Evolutionary conservation across 2,888 invertebrate species (phyloP).

Genomic region (Callimorpha dominula): DNA sequence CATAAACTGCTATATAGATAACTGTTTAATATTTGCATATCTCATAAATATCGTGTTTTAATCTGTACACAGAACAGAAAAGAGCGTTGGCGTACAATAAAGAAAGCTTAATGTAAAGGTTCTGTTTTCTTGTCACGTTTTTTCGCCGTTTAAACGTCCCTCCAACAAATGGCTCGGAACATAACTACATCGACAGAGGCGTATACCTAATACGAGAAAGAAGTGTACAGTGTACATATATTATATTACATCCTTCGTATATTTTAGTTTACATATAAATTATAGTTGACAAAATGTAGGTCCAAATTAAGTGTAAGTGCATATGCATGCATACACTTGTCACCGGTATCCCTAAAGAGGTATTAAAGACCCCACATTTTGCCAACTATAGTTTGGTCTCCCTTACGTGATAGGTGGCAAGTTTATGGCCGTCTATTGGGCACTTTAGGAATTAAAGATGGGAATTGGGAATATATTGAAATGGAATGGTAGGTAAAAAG

Average conservation of each 20-base stretch:
- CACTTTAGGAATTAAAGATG: no score
- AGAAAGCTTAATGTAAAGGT: conserved; percentile 76
- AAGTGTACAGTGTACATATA: conserved; percentile 52
- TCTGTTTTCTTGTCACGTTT: conserved; percentile 83
- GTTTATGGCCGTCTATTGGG: no score
- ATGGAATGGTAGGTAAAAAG: no score
- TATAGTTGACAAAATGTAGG: no score
- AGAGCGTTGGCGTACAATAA: conserved; percentile 72
- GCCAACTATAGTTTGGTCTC: no score
- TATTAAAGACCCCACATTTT: no score
- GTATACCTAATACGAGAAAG: conserved; percentile 63
- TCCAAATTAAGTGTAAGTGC: no score
- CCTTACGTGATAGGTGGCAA: no score
- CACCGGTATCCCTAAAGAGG: no score
- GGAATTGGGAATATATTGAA: no score
- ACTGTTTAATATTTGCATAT: conserved; percentile 52
- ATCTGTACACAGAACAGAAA: conserved; percentile 75
- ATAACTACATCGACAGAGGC: conserved; percentile 70
- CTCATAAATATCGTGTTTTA: conserved; percentile 75
- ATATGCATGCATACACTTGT: no score
- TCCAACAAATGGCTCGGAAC: conserved; percentile 77
- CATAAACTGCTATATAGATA: conserved; percentile 28
- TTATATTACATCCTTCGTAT: conserved; percentile 35
- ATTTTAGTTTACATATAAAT: background rate
- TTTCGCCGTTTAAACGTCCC: conserved; percentile 79